Evolutionary conservation across 92 coral and sea anemone species (phyloP), one percentile per base, ranked within the genome.

Genomic region (Zoanthus solanderi): DNA sequence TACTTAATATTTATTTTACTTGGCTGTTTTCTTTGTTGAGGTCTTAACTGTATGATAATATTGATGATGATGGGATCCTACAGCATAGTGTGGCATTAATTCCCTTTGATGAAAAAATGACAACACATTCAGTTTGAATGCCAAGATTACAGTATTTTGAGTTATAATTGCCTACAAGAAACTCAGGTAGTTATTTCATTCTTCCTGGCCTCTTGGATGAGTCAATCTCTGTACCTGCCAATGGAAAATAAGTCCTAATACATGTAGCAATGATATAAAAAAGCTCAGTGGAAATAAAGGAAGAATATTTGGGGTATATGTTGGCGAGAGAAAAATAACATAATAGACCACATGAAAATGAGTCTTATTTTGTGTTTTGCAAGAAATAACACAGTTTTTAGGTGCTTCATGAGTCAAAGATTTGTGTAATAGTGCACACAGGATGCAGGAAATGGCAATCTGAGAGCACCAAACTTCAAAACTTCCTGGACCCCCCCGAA

Each of bases 401-500:
- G 8, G 74, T 69, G 74, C 74, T 30, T 69, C 10, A 69, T 69
- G 37, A 69, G 74, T 69, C 30, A 10, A 18, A 69, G 15, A 31
- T 69, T 69, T 69, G 12, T 1, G 74, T 0, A 69, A 69, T 69
- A 69, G 37, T 18, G 45, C 74, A 69, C 74, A 31, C 47, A 69
- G 74, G 23, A 69, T 69, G 74, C 74, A 69, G 74, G 42, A 18
- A 69, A 69, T 69, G 74, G 74, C 74, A 69, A 69, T 69, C 74
- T 69, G 74, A 69, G 74, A 69, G 74, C 34, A 69, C 74, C 74
- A 69, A 69, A 69, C 42, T 69, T 69, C 74, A 69, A 69, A 23
- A 69, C 18, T 69, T 69, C 74, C 74, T 31, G 13, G 6, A 69
- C 74, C 76, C 42, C 1, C 42, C 3, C 2, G 42, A 34, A 34